Evolutionary conservation across 2,888 invertebrate species (phyloP), one percentile per base, ranked within the genome.

Genomic region (Caenorhabditis uteleia): DNA sequence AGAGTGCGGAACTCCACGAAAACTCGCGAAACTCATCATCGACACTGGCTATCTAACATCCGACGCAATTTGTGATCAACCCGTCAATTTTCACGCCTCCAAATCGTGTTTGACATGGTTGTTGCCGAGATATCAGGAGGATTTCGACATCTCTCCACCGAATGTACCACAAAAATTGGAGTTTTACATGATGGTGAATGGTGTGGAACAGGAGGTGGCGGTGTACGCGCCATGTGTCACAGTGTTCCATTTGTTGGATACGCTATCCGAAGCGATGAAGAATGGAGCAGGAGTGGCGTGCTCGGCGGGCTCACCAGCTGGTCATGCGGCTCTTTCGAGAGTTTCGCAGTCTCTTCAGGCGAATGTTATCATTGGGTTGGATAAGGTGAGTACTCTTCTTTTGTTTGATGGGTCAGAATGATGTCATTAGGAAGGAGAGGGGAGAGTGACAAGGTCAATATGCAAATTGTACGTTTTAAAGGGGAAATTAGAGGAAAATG

Each of bases 211-310:
- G 8, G 62, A 62, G 23, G 51, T 56, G 34, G 43, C 51, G 3
- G 50, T 62, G n/a, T 62, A 56, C 29, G 56, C 62, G n/a, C 56
- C 62, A 39, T 62, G 62, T 25, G 54, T 49, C 4, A 44, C 62
- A 20, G 54, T 62, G 14, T 51, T 56, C 47, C 50, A 62, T 27
- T 36, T 56, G 18, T 47, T 54, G n/a, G 56, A 56, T 23, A 56
- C 47, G 33, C 44, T 62, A 10, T 33, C 60, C 18, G 38, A 48
- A 12, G 48, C 54, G 26, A 48, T 60, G 6, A 36, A 36, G 18
- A 3, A 18, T 18, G 16, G 16, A 34, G n/a, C 34, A 34, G 5
- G 5, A 12, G 14, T n/a, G n/a, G n/a, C n/a, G n/a, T n/a, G n/a
- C 5, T n/a, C n/a, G n/a, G 10, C 29, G 12, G 42, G 47, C 18